Evolutionary conservation across 2,797 vertebrate genomes (phyloP), one percentile per base, ranked within the genome.

Genomic region (Poecilia wingei): DNA sequence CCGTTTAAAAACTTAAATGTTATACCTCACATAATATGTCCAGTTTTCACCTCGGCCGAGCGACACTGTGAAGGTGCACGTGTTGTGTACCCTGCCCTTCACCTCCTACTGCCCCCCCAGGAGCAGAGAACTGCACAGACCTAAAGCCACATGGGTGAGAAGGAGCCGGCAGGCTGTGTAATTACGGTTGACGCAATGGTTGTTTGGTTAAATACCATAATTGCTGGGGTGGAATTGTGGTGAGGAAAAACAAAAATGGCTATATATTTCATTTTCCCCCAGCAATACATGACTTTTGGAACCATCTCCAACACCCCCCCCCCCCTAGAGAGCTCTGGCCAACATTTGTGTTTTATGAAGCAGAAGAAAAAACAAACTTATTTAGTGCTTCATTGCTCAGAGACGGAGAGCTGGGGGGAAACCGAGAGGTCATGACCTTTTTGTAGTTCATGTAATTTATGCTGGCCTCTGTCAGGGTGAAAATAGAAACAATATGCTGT

Each of bases 181-280:
- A 94, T 95, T 93, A 93, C 93, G 95, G 95, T 95, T 93, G 95
- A 91, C 91, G 95, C 95, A 93, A 95, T 93, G 95, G 93, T 94
- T 95, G 95, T 94, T 95, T 25, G 85, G 92, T 93, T 93, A 94
- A 93, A 93, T 94, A 88, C 91, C 69, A 91, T 94, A 94, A 95
- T 93, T 95, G 92, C 84, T 86, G 84, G 95, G 89, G 82, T 86
- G 92, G 91, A 88, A 86, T 82, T 91, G 92, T 82, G 92, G 93
- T 74, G 0, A 84, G 79, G 81, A 77, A 41, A 73, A 83, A 59
- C 9, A 76, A 36, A 73, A 82, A 69, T 57, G 78, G 84, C 90
- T 86, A 87, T 80, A 87, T 72, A 80, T 81, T 71, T 79, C 6
- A 81, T 86, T 86, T 87, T 78, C 72, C 76, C 79, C 78, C 16